Base-by-base conservation (phyloP, 2,888 invertebrate genomes). In the Horisme vitalbata region DNA sequence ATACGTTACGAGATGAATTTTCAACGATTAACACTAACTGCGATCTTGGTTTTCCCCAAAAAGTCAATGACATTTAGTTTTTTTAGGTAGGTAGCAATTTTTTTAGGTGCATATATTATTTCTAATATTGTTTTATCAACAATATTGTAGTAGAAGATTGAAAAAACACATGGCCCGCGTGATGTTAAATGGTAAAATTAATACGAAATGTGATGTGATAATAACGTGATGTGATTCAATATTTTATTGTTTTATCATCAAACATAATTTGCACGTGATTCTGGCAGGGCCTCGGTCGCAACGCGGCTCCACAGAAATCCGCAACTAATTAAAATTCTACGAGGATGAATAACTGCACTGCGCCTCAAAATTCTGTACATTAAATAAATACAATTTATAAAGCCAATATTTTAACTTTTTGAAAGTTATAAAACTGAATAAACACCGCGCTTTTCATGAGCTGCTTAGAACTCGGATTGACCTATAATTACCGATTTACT, bases 281-380 rank as follows among this genome's bases (percentile, higher is more conserved):
- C 63, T 55, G 58, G 47, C 31, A 18, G n/a, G 52, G 45, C 54
- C 61, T 63, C 61, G 31, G 27, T 30, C 57, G 37, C 43, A 41
- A 44, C 58, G 72, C 69, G 68, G 65, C 60, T 65, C 70, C 60
- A 61, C 75, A 80, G 77, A 77, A 76, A 78, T 79, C 79, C 82
- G 82, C 75, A 80, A 78, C 79, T 83, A 81, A 85, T 86, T 86
- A 85, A 83, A 83, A 86, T 83, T 83, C 75, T 77, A 82, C 79
- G 61, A 66, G 71, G 78, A 79, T 83, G 75, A 83, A 74, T 81
- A 76, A 84, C 79, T 83, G 81, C 79, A 80, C 58, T 77, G 77
- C 77, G 67, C 67, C 60, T 61, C 63, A 50, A 14, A 48, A 57
- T 63, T 55, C 58, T 61, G 57, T 59, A 63, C 52, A 61, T 55